A percentile compares a stretch with the other conserved stretches of the same genome.
Evolutionary conservation across 1,140 invertebrate species (phyloP).

Genomic region (Drosophila ananassae): DNA sequence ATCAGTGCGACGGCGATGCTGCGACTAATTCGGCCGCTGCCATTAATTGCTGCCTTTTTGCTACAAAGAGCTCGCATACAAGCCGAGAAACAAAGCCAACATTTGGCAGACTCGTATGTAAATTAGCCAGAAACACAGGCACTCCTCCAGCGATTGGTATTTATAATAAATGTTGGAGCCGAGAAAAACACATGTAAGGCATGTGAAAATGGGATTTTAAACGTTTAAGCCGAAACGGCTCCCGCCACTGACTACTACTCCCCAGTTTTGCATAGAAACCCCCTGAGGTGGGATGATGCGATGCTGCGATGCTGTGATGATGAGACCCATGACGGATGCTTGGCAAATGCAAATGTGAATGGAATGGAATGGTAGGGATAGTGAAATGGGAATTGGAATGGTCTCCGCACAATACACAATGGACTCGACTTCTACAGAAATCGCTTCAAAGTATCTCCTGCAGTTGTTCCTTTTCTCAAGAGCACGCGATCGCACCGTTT

Average conservation of each 20-base stretch:
- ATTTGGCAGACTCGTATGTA: conserved; percentile 57
- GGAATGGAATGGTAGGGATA: conserved; percentile 13
- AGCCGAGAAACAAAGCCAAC: conserved; percentile 35
- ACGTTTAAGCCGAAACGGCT: conserved; percentile 42
- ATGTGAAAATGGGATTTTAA: conserved; percentile 75
- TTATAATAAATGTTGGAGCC: conserved; percentile 67
- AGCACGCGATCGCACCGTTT: conserved; percentile 59
- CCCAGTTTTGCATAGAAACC: conserved; percentile 60
- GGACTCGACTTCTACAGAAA: conserved; percentile 55
- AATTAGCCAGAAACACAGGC: conserved; percentile 54
- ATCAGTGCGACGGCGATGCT: conserved; percentile 49
- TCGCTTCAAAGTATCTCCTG: conserved; percentile 30
- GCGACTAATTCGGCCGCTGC: conserved; percentile 65
- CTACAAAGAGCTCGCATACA: conserved; percentile 45
- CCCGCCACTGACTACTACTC: conserved; percentile 19
- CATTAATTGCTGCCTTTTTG: conserved; percentile 71
- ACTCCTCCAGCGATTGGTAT: conserved; percentile 61
- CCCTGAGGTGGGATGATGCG: conserved; percentile 17
- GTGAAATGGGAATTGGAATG: conserved; percentile 1
- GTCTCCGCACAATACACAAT: conserved; percentile 44
- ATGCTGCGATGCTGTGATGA: conserved; percentile 21
- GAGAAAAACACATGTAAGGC: conserved; percentile 73
- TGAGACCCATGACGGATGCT: conserved; percentile 55
- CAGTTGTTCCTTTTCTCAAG: conserved; percentile 39
- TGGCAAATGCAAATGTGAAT: conserved; percentile 66